These are phyloP conservation scores for Macropus fuliginosus DNA, from an alignment of 2,797 vertebrate genomes.

Conservation along the genomic window DNA sequence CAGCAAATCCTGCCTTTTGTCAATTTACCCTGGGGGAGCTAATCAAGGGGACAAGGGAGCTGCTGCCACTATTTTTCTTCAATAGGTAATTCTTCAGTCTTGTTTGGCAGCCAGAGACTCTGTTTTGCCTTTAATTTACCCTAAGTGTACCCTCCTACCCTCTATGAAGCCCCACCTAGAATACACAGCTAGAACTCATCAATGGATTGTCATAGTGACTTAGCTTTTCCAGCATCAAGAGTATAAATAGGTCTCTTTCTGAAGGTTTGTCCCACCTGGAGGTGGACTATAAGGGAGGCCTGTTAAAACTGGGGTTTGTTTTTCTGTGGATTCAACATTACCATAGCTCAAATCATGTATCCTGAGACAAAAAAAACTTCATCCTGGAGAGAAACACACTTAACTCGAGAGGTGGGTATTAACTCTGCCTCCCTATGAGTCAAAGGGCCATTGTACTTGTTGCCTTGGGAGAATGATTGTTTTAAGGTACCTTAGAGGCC, in stretches of 20 bases:
- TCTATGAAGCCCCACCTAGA: not conserved
- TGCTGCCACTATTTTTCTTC: not conserved
- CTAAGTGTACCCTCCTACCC: not conserved
- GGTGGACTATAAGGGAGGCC: not conserved
- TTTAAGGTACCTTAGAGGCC: not conserved
- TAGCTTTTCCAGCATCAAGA: not conserved
- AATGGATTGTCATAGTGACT: not conserved
- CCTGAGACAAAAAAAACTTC: not conserved
- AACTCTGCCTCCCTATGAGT: not conserved
- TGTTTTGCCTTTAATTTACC: not conserved
- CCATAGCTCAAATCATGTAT: not conserved
- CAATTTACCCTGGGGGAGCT: not conserved
- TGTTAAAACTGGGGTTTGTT: not conserved
- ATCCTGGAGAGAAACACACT: not conserved
- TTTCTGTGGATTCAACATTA: not conserved
- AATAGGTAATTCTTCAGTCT: not conserved
- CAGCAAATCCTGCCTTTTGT: not conserved
- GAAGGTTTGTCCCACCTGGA: not conserved
- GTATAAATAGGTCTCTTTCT: not conserved
- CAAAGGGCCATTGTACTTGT: not conserved
- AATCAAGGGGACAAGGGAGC: not conserved
- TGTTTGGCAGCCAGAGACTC: not conserved
- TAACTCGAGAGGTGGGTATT: not conserved
- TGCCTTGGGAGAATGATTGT: not conserved
- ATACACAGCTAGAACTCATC: no score